Evolutionary conservation across 2,113 vertebrate species (phyloP), one percentile per base, ranked within the genome.

Genomic region (Callospermophilus lateralis): DNA sequence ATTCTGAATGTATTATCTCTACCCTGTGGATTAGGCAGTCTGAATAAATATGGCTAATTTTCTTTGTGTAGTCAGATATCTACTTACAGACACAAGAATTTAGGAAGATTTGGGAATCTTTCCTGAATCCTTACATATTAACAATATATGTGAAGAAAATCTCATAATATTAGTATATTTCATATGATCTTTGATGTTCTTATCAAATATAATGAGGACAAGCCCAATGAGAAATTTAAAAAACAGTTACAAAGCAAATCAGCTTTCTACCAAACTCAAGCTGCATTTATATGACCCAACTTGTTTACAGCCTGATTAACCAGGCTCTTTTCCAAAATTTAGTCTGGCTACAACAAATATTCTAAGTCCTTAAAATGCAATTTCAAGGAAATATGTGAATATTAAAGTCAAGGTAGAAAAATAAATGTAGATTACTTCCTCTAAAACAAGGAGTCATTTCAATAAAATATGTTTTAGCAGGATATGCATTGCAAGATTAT

Each of bases 391-490:
- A 86, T 79, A 32, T 4, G 0, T 84, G 73, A 63, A 2, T 70
- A 76, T 76, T 85, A 79, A 89, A 76, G 16, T 61, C 4, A 84
- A 67, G 2, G 39, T 95, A 34, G 68, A 24, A 92, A 94, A 94
- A 85, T 74, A 63, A 63, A 68, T 7, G 8, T 63, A 30, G 15
- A n/a, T 51, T 53, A 19, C n/a, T 77, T 81, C 53, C 37, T 95
- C 55, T 39, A 45, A 94, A 96, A 77, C 2, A 78, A 79, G 67
- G 84, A 86, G 10, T 67, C 16, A 84, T 78, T 96, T 94, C 70
- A 73, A 24, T 17, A 96, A 97, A 90, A 87, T 51, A 2, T 34
- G 93, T 34, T 45, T 92, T 93, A 61, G 74, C 42, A 89, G 85
- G 61, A 67, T 4, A 39, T 2, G 15, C 0, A 26, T 74, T 90